phyloP scores from a whole-genome alignment of 2,113 vertebrate species.

The Penelope pileata region DNA sequence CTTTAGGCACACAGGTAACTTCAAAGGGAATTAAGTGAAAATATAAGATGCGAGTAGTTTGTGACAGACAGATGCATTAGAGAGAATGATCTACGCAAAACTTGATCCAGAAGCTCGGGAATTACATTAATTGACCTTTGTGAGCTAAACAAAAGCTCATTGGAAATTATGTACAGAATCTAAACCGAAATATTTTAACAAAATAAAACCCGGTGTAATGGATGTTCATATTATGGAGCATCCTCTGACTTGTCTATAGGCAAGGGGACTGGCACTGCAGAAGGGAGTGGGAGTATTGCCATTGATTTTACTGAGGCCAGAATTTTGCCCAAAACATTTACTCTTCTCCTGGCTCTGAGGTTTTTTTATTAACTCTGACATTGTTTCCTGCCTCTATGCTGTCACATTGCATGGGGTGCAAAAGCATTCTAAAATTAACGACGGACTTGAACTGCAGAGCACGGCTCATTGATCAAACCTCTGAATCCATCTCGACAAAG shows the following conservation, averaged over 20 bases:
- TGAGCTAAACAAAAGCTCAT: slow-evolving; percentile 45
- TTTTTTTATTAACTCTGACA: slow-evolving; percentile 6
- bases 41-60: not conserved
- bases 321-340: slow-evolving; percentile 20
- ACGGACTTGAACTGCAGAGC: not conserved
- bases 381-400: not conserved
- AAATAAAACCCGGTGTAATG: not conserved
- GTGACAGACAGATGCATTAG: slow-evolving; percentile 6
- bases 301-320: not conserved
- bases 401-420: not conserved
- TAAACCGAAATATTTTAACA: not conserved
- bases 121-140: slow-evolving; percentile 13
- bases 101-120: slow-evolving; percentile 33
- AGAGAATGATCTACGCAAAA: not conserved
- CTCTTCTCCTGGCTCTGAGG: not conserved
- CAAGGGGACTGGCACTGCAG: not conserved
- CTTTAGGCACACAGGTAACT: slow-evolving; percentile 48
- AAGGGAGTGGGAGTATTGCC: not conserved
- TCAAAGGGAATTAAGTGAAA: slow-evolving; percentile 59
- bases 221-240: not conserved
- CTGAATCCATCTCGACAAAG: not conserved
- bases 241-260: not conserved
- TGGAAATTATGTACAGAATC: not conserved
- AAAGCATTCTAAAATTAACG: not conserved
- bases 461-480: not conserved